phyloP scores from a whole-genome alignment of 2,797 vertebrate genomes.

The Urosaurus nigricauda region DNA sequence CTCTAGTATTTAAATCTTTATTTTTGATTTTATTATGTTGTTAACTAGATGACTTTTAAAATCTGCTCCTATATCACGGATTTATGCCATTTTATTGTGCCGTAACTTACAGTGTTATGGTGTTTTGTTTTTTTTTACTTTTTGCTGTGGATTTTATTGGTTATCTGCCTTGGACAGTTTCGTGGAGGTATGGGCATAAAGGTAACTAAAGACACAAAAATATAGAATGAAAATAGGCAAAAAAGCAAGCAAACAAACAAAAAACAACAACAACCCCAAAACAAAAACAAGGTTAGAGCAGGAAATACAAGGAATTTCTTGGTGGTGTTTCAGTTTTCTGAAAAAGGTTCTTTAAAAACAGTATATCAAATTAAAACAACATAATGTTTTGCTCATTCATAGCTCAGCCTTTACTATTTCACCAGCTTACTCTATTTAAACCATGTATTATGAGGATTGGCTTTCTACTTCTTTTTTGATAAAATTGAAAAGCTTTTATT shows the following conservation, averaged over 20 bases:
- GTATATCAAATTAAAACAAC: not conserved
- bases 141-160: not conserved
- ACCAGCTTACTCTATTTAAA: not conserved
- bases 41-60: not conserved
- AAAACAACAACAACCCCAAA: not conserved
- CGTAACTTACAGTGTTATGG: not conserved
- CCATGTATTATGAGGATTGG: not conserved
- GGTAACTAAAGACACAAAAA: too few species aligned
- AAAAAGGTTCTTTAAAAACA: not conserved
- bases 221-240: not conserved
- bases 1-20: not conserved
- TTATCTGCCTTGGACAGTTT: not conserved
- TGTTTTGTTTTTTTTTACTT: not conserved
- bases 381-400: not conserved
- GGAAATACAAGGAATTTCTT: not conserved
- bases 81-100: not conserved
- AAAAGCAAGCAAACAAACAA: too few species aligned
- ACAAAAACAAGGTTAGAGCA: not conserved
- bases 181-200: too few species aligned
- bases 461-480: not conserved
- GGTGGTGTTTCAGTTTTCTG: not conserved
- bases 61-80: not conserved
- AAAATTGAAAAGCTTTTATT: conserved; percentile 2
- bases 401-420: not conserved
- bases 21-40: not conserved